Evolutionary conservation across 2,888 invertebrate species (phyloP).

Genomic region (Linnaemya vulpina): DNA sequence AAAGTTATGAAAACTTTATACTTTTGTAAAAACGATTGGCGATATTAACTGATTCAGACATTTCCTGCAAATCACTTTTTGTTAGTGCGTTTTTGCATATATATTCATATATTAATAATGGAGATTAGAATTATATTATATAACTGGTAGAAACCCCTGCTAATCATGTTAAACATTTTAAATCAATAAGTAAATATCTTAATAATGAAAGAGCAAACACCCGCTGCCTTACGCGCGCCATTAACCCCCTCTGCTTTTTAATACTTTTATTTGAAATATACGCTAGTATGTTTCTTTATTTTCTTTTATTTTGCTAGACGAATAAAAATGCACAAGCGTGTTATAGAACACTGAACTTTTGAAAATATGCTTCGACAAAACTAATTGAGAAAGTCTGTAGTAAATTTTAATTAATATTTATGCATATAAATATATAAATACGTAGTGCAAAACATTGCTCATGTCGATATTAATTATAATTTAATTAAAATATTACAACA

Average conservation of each 20-base stretch:
- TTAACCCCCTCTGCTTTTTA: constrained; percentile 54
- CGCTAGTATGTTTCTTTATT: constrained; percentile 29
- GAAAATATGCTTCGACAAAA: constrained; percentile 8
- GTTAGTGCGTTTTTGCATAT: no score
- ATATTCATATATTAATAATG: no score
- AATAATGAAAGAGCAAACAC: constrained; percentile 49
- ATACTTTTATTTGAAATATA: constrained; percentile 44
- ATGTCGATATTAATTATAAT: neutral
- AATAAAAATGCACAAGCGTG: constrained; percentile 9
- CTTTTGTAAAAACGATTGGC: no score
- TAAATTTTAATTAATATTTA: neutral
- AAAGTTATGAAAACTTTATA: no score
- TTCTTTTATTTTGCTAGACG: constrained; percentile 1
- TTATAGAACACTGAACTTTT: constrained; percentile 52
- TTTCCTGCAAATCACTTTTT: no score
- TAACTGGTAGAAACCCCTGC: no score
- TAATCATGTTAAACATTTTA: neutral
- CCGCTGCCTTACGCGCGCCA: constrained; percentile 61
- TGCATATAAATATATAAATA: neutral
- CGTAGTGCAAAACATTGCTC: no score
- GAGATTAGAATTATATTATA: no score
- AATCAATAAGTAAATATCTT: constrained; percentile 1
- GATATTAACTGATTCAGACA: no score
- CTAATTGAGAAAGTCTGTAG: constrained; percentile 25
- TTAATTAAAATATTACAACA: constrained; percentile 43